phyloP scores from a whole-genome alignment of 2,113 vertebrate species.

The Nycticryphes semicollaris region DNA sequence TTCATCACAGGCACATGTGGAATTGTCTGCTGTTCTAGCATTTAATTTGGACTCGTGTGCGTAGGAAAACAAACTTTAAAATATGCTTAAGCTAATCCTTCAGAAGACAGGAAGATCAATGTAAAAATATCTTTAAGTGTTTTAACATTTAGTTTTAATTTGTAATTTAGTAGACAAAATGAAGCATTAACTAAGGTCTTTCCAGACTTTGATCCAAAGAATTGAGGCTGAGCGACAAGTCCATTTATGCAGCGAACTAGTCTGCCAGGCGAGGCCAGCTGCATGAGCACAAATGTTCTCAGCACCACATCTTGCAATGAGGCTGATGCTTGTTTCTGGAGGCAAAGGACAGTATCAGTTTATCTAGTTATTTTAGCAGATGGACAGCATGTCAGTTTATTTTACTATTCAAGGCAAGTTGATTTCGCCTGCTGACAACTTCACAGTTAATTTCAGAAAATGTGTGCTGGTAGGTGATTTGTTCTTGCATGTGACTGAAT shows the following conservation, averaged over 20 bases:
- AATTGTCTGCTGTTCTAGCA: background rate
- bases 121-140: background rate
- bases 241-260: background rate
- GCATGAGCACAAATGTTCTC: accelerated
- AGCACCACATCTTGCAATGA: background rate
- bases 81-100: background rate
- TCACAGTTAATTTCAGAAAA: background rate
- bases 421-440: background rate
- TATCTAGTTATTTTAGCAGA: background rate
- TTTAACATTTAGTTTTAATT: background rate
- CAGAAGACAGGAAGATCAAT: background rate
- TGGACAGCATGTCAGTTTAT: background rate
- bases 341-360: background rate
- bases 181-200: background rate
- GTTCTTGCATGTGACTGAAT: background rate
- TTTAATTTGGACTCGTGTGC: background rate
- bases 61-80: background rate
- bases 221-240: background rate
- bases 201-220: background rate
- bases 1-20: background rate
- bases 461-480: background rate
- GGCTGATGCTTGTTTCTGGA: background rate
- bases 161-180: background rate
- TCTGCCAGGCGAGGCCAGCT: background rate
- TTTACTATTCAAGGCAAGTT: background rate